Conservation (phyloP, 30 jellyfish, hydroid and myxozoan genomes). For the Rhopilema esculentum region DNA sequence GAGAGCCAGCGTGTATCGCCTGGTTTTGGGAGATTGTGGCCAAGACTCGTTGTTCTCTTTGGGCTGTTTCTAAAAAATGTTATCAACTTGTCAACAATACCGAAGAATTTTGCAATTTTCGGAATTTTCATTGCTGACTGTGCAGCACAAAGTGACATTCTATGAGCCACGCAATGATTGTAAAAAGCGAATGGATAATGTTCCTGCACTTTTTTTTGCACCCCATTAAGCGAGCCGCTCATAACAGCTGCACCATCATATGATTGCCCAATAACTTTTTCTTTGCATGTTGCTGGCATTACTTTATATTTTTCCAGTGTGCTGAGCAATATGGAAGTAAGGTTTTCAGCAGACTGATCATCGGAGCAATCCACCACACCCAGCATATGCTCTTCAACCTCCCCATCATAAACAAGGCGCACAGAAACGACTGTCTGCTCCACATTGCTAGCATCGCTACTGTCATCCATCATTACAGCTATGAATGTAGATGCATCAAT, state of each 20-base stretch:
- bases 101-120: slow-evolving; percentile 37
- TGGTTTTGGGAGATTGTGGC: slow-evolving; percentile 52
- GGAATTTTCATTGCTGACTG: slow-evolving; percentile 41
- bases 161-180: slow-evolving; percentile 52
- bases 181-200: slow-evolving; percentile 41
- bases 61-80: slow-evolving; percentile 48
- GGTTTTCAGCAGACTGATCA: slow-evolving; percentile 40
- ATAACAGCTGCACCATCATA: slow-evolving; percentile 61
- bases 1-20: slow-evolving; percentile 55
- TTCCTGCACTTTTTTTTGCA: slow-evolving; percentile 16
- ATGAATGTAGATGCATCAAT: neutral
- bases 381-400: slow-evolving; percentile 49
- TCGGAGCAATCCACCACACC: slow-evolving; percentile 46
- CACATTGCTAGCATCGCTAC: slow-evolving; percentile 28
- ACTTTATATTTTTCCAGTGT: slow-evolving; percentile 10
- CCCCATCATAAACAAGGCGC: slow-evolving; percentile 15
- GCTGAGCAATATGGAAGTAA: slow-evolving; percentile 7
- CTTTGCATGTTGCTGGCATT: slow-evolving; percentile 21
- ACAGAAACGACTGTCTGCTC: slow-evolving; percentile 4
- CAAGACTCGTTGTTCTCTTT: slow-evolving; percentile 34
- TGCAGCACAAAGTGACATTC: slow-evolving; percentile 53
- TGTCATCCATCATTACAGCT: slow-evolving; percentile 56
- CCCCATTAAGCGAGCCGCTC: slow-evolving; percentile 53
- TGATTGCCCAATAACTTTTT: slow-evolving; percentile 49
- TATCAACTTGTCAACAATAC: slow-evolving; percentile 24